Conservation (phyloP, 30 jellyfish, hydroid and myxozoan species). For the Hydractinia echinata region DNA sequence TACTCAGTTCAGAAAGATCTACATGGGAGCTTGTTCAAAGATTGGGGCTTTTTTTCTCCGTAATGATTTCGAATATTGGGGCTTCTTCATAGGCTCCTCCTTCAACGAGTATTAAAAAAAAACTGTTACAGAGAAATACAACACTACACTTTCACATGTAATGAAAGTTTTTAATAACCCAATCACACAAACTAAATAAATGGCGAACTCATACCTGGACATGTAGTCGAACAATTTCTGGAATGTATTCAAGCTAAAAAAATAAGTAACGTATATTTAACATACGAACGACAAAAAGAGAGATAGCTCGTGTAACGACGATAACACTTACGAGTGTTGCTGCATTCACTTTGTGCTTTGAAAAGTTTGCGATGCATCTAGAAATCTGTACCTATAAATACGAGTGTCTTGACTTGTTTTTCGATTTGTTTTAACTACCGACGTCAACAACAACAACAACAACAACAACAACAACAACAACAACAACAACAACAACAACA, state of each 20-base stretch:
- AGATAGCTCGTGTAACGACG: neutral
- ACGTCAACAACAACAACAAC: neutral
- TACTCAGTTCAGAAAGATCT: no score
- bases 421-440: neutral
- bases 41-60: no score
- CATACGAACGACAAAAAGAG: neutral
- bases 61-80: no score
- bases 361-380: slow-evolving; percentile 52
- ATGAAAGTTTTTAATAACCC: no score
- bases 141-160: no score
- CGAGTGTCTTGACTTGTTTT: neutral
- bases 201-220: slow-evolving; percentile 34
- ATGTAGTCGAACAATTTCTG: slow-evolving; percentile 34
- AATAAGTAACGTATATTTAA: neutral
- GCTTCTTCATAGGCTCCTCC: no score
- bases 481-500: neutral
- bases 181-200: neutral
- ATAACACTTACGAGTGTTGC: slow-evolving; percentile 29
- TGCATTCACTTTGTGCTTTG: slow-evolving; percentile 46
- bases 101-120: no score
- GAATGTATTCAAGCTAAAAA: slow-evolving; percentile 36
- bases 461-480: neutral
- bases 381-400: slow-evolving; percentile 50
- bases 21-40: no score
- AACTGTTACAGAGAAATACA: no score